Percentiles rank a stretch among this genome's conserved stretches.
Evolutionary conservation across 2,113 vertebrate species (phyloP).

Genomic region (Myotis lucifugus): DNA sequence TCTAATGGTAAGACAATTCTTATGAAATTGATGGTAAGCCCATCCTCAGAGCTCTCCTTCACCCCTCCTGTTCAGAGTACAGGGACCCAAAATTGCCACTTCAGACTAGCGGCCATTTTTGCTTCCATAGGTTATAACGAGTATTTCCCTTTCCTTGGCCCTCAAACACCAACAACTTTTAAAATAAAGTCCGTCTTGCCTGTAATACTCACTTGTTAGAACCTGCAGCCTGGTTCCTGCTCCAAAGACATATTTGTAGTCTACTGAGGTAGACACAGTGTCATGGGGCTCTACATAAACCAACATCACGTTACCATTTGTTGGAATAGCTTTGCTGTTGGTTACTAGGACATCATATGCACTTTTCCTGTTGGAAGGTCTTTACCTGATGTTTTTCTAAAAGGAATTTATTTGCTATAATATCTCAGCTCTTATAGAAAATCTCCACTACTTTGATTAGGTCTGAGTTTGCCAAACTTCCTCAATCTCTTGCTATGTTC

Average conservation of each 20-base stretch:
- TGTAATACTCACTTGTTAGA: constrained; percentile 67
- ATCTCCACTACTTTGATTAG: neutral
- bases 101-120: neutral
- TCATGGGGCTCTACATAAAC: constrained; percentile 64
- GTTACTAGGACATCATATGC: neutral
- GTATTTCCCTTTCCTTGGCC: neutral
- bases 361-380: neutral
- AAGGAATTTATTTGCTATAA: constrained; percentile 2
- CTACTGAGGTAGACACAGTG: constrained; percentile 63
- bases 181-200: constrained; percentile 16
- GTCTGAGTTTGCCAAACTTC: constrained; percentile 35
- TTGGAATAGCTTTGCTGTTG: neutral
- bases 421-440: neutral
- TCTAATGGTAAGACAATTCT: neutral
- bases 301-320: neutral
- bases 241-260: constrained; percentile 55
- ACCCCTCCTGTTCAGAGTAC: neutral
- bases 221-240: constrained; percentile 70
- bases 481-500: neutral
- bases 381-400: constrained; percentile 3
- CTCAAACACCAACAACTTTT: constrained; percentile 9
- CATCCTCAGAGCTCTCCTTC: neutral
- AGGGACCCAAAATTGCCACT: neutral
- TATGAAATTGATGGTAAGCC: neutral
- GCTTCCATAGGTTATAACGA: neutral